Conservation (phyloP, 2,797 vertebrate genomes). For the Odontamblyopus rebecca region DNA sequence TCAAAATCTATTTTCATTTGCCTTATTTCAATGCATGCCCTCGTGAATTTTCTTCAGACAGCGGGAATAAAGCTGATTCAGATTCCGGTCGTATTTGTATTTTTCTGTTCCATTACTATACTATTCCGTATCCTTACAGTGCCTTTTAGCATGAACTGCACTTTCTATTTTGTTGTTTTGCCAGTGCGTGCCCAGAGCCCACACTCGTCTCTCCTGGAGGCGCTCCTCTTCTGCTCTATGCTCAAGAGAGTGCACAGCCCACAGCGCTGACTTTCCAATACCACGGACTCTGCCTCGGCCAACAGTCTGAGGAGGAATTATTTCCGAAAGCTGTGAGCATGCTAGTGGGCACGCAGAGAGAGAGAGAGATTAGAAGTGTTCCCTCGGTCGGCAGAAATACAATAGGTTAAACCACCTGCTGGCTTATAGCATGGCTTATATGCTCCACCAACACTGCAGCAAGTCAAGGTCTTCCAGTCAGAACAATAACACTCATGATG, state of each 20-base stretch:
- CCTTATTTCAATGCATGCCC: too few species aligned
- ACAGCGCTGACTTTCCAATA: conserved; percentile 68
- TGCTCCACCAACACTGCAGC: conserved; percentile 45
- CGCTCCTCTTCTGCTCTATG: conserved; percentile 50
- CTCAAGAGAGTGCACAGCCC: conserved; percentile 52
- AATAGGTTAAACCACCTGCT: conserved; percentile 70
- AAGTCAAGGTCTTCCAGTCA: conserved; percentile 57
- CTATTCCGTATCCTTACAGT: not conserved
- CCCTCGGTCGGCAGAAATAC: conserved; percentile 52
- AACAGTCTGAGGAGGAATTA: conserved; percentile 70
- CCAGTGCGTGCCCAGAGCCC: conserved; percentile 20
- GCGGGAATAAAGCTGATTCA: too few species aligned
- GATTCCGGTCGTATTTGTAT: not conserved
- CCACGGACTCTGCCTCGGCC: conserved; percentile 69
- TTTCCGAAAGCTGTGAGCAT: conserved; percentile 61
- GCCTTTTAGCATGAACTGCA: not conserved
- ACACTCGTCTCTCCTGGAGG: conserved; percentile 36
- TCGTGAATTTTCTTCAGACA: too few species aligned
- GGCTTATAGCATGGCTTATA: conserved; percentile 47
- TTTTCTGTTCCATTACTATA: not conserved
- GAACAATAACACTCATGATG: conserved; percentile 5
- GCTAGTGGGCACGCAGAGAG: conserved; percentile 44
- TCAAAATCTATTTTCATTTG: too few species aligned
- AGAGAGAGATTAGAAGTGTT: conserved; percentile 62
- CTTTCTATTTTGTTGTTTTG: conserved; percentile 18